A percentile compares a stretch with the other conserved stretches of the same genome.
Evolutionary conservation across 2,113 vertebrate species (phyloP).

Genomic region (Pleuronectes platessa): DNA sequence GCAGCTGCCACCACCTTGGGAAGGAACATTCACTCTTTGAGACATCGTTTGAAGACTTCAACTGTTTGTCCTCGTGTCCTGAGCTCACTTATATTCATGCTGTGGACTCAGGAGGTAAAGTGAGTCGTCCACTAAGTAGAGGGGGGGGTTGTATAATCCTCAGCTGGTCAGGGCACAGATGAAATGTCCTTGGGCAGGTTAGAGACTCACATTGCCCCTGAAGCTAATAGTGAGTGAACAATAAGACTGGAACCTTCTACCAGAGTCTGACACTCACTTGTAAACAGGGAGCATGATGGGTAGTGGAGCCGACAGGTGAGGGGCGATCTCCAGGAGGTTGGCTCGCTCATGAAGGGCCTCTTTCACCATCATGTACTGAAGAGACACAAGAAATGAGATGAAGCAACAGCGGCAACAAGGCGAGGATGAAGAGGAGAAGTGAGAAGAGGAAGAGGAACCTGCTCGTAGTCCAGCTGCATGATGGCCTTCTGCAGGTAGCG

Average conservation of each 20-base stretch:
- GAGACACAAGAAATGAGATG: not conserved
- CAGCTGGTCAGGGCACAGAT: too few species aligned
- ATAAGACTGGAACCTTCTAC: too few species aligned
- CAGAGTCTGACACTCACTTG: constrained; percentile 84
- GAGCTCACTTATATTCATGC: too few species aligned
- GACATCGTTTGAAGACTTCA: too few species aligned
- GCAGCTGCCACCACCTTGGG: constrained; percentile 96
- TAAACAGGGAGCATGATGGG: constrained; percentile 98
- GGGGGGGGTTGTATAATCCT: too few species aligned
- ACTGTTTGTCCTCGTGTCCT: too few species aligned
- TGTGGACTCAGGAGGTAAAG: too few species aligned
- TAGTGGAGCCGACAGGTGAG: constrained; percentile 91
- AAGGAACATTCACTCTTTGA: not conserved
- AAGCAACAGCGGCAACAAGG: not conserved
- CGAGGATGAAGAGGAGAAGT: fast-evolving
- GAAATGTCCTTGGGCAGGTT: too few species aligned
- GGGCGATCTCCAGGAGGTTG: constrained; percentile 93
- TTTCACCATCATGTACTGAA: constrained; percentile 95
- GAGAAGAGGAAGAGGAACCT: constrained; percentile 76
- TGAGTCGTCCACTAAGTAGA: too few species aligned
- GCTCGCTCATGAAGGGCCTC: constrained; percentile 94
- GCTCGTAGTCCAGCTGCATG: constrained; percentile 95
- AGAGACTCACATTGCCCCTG: too few species aligned
- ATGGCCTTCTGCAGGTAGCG: constrained; percentile 98
- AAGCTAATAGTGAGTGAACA: too few species aligned